Evolutionary conservation across 2,888 invertebrate genomes (phyloP).

Genomic region (Drosophila diplacantha): DNA sequence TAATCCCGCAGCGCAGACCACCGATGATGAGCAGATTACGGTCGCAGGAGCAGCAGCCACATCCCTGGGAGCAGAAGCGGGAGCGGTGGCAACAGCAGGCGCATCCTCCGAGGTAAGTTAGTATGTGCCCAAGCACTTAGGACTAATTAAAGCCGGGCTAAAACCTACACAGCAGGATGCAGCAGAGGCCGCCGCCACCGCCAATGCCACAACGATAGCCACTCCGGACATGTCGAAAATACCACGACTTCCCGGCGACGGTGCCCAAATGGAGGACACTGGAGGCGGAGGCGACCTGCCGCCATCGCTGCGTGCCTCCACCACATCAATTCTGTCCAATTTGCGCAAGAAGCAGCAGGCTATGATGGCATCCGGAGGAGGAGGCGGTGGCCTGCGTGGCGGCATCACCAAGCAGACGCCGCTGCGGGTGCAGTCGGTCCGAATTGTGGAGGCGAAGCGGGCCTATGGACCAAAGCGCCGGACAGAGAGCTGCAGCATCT

Average conservation of each 20-base stretch:
- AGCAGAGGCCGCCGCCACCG: slow-evolving; percentile 8
- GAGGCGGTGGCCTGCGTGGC: slow-evolving; percentile 16
- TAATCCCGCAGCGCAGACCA: slow-evolving; percentile 64
- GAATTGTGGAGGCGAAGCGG: slow-evolving; percentile 74
- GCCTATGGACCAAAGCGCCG: slow-evolving; percentile 72
- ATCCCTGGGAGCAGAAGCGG: slow-evolving; percentile 3
- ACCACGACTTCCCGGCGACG: slow-evolving; percentile 76
- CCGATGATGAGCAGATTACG: slow-evolving; percentile 62
- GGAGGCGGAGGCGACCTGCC: slow-evolving; percentile 43
- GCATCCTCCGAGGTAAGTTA: slow-evolving; percentile 68
- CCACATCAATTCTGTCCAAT: slow-evolving; percentile 63
- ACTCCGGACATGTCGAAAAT: slow-evolving; percentile 75
- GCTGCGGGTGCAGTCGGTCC: slow-evolving; percentile 75
- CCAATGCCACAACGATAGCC: slow-evolving; percentile 21
- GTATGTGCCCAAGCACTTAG: slow-evolving; percentile 56
- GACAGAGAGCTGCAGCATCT: slow-evolving; percentile 76
- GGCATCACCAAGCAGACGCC: slow-evolving; percentile 59
- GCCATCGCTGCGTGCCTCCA: slow-evolving; percentile 59
- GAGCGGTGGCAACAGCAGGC: slow-evolving; percentile 13
- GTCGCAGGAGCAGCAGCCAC: slow-evolving; percentile 24
- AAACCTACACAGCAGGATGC: slow-evolving; percentile 60
- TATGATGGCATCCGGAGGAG: slow-evolving; percentile 31
- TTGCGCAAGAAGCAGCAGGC: slow-evolving; percentile 68
- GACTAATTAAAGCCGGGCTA: slow-evolving; percentile 60
- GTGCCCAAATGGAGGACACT: slow-evolving; percentile 72